Evolutionary conservation across 2,888 invertebrate genomes (phyloP).

Genomic region (Xanthia icteritia): DNA sequence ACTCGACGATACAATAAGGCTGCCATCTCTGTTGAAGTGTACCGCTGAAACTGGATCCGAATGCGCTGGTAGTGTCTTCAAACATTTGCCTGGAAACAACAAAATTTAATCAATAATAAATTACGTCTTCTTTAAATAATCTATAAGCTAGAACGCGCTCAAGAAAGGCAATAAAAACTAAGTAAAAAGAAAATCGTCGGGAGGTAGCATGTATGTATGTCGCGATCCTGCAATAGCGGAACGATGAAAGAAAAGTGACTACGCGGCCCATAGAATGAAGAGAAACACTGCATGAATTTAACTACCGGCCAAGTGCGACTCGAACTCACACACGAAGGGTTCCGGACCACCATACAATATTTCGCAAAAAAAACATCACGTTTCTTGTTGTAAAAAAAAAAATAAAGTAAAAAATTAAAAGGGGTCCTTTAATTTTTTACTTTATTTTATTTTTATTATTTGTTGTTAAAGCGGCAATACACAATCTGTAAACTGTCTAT

Average conservation of each 20-base stretch:
- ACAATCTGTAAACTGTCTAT: too few relatives aligned
- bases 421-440: too few relatives aligned
- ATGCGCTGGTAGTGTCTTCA: constrained; percentile 99
- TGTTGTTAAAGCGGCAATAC: too few relatives aligned
- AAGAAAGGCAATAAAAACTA: background rate
- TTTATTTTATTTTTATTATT: too few relatives aligned
- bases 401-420: too few relatives aligned
- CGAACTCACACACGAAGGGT: too few relatives aligned
- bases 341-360: too few relatives aligned
- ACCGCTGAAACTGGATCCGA: constrained; percentile 99
- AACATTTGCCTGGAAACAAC: constrained; percentile 93
- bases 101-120: background rate
- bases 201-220: background rate
- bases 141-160: background rate
- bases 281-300: background rate
- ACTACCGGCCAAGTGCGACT: too few relatives aligned
- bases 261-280: background rate
- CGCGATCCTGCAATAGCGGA: background rate
- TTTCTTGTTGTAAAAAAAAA: too few relatives aligned
- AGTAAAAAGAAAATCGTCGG: background rate
- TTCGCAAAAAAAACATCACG: too few relatives aligned
- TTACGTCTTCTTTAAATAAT: background rate
- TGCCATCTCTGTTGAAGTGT: constrained; percentile 99
- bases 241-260: background rate
- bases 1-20: constrained; percentile 99